Percentiles rank a stretch among this genome's conserved stretches.
These are phyloP conservation scores for Diadophis punctatus DNA, from an alignment of 2,113 vertebrate genomes.

Conservation along the genomic window DNA sequence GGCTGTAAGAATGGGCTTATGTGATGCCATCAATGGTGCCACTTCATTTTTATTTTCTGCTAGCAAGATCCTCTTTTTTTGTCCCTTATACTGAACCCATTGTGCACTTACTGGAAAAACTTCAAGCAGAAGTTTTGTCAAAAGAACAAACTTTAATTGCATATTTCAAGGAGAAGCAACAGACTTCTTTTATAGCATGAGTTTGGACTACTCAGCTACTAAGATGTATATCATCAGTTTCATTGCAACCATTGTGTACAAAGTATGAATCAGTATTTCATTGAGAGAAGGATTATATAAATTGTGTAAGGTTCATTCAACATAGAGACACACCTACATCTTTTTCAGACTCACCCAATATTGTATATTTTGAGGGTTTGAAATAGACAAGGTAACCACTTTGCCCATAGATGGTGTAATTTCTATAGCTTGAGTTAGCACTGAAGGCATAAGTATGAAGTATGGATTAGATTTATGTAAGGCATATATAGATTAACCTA, in stretches of 20 bases:
- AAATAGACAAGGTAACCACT: not conserved
- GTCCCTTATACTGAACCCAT: not conserved
- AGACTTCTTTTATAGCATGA: not conserved
- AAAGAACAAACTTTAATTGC: not conserved
- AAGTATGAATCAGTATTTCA: slow-evolving; percentile 9
- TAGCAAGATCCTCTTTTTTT: not conserved
- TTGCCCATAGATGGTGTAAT: not conserved
- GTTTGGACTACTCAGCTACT: not conserved
- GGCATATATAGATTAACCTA: not conserved
- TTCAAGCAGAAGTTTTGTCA: not conserved
- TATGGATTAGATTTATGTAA: not conserved
- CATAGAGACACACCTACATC: not conserved
- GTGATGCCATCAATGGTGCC: not conserved
- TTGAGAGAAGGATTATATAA: not conserved
- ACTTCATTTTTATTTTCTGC: not conserved
- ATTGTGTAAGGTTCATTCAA: not conserved
- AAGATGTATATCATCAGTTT: not conserved
- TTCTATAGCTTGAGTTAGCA: not conserved
- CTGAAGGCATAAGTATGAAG: not conserved
- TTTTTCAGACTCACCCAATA: not conserved
- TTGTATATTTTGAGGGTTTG: not conserved
- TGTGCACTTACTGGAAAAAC: not conserved
- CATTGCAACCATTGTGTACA: not conserved
- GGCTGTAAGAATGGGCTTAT: not conserved
- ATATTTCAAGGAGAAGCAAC: not conserved